phyloP scores from a whole-genome alignment of 2,113 vertebrate species.

The Thryonomys swinderianus region DNA sequence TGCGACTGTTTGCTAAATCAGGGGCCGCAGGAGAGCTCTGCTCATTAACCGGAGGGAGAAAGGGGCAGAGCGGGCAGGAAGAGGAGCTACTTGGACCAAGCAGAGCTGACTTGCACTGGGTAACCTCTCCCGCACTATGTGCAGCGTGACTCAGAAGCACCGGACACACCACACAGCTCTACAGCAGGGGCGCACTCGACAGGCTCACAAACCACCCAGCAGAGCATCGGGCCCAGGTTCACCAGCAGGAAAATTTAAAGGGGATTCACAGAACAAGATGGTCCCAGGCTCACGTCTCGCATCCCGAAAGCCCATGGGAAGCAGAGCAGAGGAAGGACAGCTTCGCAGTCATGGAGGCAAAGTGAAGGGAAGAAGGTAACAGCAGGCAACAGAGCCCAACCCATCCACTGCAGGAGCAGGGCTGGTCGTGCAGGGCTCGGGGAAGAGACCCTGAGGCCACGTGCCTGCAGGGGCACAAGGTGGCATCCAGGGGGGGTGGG shows the following conservation, averaged over 20 bases:
- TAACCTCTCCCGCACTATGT: background rate
- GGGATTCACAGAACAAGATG: background rate
- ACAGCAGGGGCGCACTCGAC: accelerated
- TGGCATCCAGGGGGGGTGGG: background rate
- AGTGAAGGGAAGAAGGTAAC: background rate
- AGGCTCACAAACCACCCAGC: background rate
- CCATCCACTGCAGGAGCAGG: background rate
- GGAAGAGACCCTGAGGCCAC: accelerated
- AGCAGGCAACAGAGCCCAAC: background rate
- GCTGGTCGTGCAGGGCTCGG: background rate
- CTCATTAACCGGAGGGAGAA: accelerated
- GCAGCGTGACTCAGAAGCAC: accelerated
- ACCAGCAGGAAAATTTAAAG: background rate
- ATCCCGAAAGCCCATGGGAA: background rate
- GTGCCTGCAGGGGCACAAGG: background rate
- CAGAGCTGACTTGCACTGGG: accelerated
- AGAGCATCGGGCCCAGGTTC: background rate
- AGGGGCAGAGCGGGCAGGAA: background rate
- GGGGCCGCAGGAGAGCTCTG: background rate
- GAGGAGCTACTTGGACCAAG: background rate
- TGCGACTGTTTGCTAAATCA: background rate
- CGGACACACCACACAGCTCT: accelerated
- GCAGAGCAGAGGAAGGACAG: background rate
- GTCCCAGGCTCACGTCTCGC: background rate
- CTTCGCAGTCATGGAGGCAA: background rate